Percentiles rank a stretch among this genome's conserved stretches.
Evolutionary conservation across 2,888 invertebrate genomes (phyloP).

Genomic region (Pegoplata infirma): DNA sequence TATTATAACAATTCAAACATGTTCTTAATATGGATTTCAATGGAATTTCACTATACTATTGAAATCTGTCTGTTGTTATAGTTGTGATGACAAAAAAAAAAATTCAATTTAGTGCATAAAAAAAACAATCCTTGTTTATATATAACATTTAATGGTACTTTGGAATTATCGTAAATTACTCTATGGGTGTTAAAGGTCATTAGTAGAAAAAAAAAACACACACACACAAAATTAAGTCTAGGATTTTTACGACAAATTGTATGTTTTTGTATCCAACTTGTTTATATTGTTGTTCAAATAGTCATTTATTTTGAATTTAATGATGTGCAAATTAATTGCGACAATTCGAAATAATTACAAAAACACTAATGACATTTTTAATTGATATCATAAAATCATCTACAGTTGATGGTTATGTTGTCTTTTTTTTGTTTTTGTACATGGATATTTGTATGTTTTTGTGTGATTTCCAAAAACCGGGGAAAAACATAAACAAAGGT

Average conservation of each 20-base stretch:
- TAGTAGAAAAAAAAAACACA: not conserved
- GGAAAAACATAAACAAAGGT: no score
- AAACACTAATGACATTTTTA: constrained; percentile 58
- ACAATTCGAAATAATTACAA: constrained; percentile 60
- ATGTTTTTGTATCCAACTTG: constrained; percentile 1
- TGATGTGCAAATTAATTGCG: constrained; percentile 63
- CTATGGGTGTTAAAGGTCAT: constrained; percentile 46
- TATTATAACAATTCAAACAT: constrained; percentile 4
- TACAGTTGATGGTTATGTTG: no score
- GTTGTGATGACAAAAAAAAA: not conserved
- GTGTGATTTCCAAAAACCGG: not conserved
- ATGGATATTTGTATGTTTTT: not conserved
- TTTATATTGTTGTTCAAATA: constrained; percentile 15
- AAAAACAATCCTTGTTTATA: constrained; percentile 24
- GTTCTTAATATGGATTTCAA: constrained; percentile 39
- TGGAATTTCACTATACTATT: constrained; percentile 2
- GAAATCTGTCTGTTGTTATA: not conserved
- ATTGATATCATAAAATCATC: constrained; percentile 51
- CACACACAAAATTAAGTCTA: not conserved
- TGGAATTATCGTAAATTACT: constrained; percentile 45
- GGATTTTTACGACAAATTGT: constrained; percentile 15
- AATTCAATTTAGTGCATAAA: not conserved
- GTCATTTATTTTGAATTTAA: constrained; percentile 55
- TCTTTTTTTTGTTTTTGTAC: not conserved
- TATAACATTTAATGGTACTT: constrained; percentile 38